These are phyloP conservation scores for Aspiorhynchus laticeps DNA, from an alignment of 2,113 vertebrate species.

Conservation along the genomic window DNA sequence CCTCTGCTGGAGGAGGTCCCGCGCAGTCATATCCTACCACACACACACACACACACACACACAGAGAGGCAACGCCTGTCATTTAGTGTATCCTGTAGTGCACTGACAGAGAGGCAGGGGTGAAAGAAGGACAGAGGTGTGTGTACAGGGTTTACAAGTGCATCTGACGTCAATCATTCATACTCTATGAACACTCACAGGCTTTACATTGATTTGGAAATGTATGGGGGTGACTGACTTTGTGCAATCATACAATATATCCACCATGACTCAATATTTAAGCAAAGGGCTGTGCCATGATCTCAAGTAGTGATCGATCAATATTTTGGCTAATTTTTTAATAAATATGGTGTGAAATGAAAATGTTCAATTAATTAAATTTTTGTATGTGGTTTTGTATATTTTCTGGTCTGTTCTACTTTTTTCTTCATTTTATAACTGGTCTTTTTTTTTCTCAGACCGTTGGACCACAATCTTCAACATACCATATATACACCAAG, in stretches of 20 bases:
- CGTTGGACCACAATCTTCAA: not conserved
- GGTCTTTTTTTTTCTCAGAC: not conserved
- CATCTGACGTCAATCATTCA: not conserved
- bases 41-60: constrained; percentile 1
- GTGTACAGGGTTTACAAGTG: no score
- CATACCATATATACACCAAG: not conserved
- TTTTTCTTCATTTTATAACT: no score
- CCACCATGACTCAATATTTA: not conserved
- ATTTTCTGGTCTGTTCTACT: no score
- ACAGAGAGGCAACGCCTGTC: not conserved
- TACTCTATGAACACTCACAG: not conserved
- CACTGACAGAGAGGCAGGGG: not conserved
- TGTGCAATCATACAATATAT: not conserved
- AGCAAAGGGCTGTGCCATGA: not conserved
- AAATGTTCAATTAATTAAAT: no score
- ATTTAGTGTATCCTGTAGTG: not conserved
- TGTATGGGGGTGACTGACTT: not conserved
- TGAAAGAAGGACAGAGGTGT: constrained; percentile 2
- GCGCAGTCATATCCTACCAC: constrained; percentile 91
- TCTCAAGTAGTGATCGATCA: not conserved
- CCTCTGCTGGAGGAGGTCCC: constrained; percentile 93
- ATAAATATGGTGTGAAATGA: not conserved
- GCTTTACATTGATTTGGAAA: not conserved
- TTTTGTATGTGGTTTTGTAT: no score
- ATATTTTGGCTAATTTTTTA: not conserved